Evolutionary conservation across 2,888 invertebrate species (phyloP), one percentile per base, ranked within the genome.

Genomic region (Aromia moschata): DNA sequence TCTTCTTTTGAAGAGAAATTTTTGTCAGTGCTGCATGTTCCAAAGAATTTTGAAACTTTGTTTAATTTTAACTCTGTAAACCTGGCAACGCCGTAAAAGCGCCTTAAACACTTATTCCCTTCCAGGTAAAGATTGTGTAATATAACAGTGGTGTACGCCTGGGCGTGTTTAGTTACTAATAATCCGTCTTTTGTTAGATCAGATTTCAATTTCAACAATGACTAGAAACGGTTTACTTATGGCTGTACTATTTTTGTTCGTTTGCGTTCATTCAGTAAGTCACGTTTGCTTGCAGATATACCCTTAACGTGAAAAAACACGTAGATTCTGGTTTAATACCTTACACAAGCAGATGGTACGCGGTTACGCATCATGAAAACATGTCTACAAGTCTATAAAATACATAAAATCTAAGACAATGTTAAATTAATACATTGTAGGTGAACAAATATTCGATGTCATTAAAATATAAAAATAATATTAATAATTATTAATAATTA

Each of bases 121-220:
- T 66, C 66, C 64, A 64, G 66, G 66, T 66, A 66, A 60, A 31
- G 62, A 66, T 66, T 64, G 66, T 64, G 62, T 66, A 66, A 66
- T 56, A 60, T 38, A 56, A 40, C 66, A 66, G 66, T 64, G 66
- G 64, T 58, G 64, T 59, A 33, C 59, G 41, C 44, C 25, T 43
- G 56, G 59, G 53, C 31, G 47, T 57, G 47, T 12, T 16, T 10
- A 43, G 20, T 53, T 43, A 14, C 30, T 47, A 14, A 33, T 30
- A 60, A 60, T 56, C 58, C 58, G 20, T 17, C 47, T 47, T 47
- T 54, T 49, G 54, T 54, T 30, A n/a, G 14, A 17, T 15, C 45
- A 2, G 17, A 43, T 54, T 58, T 54, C 43, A 37, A 49, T 7
- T 33, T 25, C 3, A 25, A 53, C 49, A n/a, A n/a, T 51, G 37